Percentiles rank a stretch among this genome's conserved stretches.
Evolutionary conservation across 2,113 vertebrate species (phyloP).

Genomic region (Vimba vimba): DNA sequence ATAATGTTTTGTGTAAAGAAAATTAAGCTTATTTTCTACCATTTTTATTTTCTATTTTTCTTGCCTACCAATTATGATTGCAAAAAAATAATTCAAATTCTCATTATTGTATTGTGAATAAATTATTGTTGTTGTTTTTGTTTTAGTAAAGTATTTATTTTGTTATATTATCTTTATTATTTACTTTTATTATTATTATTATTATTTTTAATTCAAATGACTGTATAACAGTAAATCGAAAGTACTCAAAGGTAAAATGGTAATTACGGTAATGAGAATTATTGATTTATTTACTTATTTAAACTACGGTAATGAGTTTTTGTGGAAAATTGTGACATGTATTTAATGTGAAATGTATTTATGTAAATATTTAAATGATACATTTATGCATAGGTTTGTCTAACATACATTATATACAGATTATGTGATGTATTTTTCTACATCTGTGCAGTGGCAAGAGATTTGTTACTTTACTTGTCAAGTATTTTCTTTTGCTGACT

Average conservation of each 20-base stretch:
- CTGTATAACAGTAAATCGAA: not conserved
- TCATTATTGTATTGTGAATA: too few species aligned
- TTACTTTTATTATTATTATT: not conserved
- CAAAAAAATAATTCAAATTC: not conserved
- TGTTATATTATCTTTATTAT: not conserved
- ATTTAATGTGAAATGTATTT: too few species aligned
- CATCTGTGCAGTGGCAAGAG: not conserved
- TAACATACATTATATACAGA: not conserved
- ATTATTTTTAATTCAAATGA: too few species aligned
- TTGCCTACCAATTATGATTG: not conserved
- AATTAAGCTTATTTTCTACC: not conserved
- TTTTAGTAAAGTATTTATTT: not conserved
- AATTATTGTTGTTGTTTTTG: not conserved
- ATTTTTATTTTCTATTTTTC: not conserved
- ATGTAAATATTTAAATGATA: not conserved
- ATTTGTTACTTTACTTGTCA: not conserved
- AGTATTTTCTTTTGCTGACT: not conserved
- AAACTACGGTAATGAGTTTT: not conserved
- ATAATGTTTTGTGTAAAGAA: not conserved
- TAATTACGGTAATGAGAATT: not conserved
- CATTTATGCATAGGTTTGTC: not conserved
- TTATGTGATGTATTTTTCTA: not conserved
- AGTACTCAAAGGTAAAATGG: not conserved
- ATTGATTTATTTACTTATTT: not conserved
- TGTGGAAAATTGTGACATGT: not conserved